These are phyloP conservation scores for Anseranas semipalmata DNA, from an alignment of 2,113 vertebrate genomes.

Conservation along the genomic window DNA sequence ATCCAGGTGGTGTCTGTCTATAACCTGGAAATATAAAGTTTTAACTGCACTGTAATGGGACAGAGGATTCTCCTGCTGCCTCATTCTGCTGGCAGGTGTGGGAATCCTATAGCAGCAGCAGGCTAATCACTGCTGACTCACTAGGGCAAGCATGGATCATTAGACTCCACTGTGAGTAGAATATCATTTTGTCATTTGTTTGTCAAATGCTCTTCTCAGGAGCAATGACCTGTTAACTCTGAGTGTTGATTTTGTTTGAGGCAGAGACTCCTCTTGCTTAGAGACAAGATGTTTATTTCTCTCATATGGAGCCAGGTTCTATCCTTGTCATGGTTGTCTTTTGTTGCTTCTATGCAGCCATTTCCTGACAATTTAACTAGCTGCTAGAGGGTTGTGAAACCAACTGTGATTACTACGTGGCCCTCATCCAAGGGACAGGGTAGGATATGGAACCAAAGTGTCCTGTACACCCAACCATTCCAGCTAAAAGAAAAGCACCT, in stretches of 20 bases:
- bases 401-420: neutral
- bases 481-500: neutral
- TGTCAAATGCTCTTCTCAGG: neutral
- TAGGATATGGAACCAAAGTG: neutral
- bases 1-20: neutral
- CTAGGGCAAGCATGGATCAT: neutral
- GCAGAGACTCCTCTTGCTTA: neutral
- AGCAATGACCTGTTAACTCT: neutral
- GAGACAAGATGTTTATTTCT: neutral
- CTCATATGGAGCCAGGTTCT: neutral
- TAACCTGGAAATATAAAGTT: neutral
- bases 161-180: neutral
- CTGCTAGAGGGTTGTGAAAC: neutral
- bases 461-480: fast-evolving
- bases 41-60: neutral
- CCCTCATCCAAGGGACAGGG: neutral
- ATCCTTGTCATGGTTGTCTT: neutral
- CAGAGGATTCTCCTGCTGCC: neutral
- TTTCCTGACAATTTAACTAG: neutral
- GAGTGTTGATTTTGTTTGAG: neutral
- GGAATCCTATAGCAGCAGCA: neutral
- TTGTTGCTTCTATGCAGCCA: neutral
- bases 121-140: neutral
- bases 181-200: neutral
- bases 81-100: neutral